Evolutionary conservation across 2,797 vertebrate genomes (phyloP), one percentile per base, ranked within the genome.

Genomic region (Enteromius paludinosus): DNA sequence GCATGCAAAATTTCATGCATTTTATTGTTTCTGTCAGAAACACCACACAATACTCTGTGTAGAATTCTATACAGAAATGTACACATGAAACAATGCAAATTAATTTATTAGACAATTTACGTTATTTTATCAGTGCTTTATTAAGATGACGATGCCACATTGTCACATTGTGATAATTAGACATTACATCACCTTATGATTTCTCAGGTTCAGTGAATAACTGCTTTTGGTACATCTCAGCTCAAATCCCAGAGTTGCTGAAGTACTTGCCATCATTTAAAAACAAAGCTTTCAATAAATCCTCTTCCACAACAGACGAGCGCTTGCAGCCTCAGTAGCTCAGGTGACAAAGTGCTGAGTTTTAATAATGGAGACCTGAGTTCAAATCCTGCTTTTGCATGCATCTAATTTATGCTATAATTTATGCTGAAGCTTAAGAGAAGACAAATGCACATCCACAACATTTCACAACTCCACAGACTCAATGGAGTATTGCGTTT

Each of bases 251-350:
- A 65, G 15, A 66, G 9, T 11, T 38, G 1, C 4, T 66, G 38
- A 20, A n/a, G 18, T n/a, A 4, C 10, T 66, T 62, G 1, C 18
- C 62, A 65, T 33, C 3, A 30, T 30, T 65, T 17, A 18, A 30
- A 33, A 65, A 20, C 62, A 65, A 35, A 33, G 15, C 30, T 33
- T 18, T 65, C 62, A 18, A 41, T n/a, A 68, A 68, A 41, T 8
- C 14, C 61, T 14, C 15, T 3, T 30, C 15, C 15, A 33, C 28
- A 41, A n/a, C 65, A n/a, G 5, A 0, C 0, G 9, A 4, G 0
- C 1, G 3, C 0, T 0, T 0, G 5, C 0, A 11, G 54, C 1
- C 3, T 12, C 3, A 11, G 1, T 59, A 25, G 56, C 23, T 59
- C 56, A 25, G 56, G 3, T 0, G 23, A 25, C 23, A 59, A 59